Base-by-base conservation (phyloP, 2,888 invertebrate species). In the Aporophyla lueneburgensis region DNA sequence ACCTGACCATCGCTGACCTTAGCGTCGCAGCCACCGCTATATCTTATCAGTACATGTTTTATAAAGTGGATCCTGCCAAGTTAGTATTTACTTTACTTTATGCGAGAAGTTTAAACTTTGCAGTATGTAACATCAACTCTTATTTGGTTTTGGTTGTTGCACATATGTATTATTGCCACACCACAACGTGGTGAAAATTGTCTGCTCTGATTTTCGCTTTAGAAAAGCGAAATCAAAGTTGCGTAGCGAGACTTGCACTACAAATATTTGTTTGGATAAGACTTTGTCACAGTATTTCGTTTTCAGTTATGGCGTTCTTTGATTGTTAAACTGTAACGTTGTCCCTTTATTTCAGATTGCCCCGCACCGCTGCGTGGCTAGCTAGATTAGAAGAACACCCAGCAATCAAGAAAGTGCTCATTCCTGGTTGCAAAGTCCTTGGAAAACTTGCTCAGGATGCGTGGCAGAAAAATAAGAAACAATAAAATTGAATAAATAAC, bases 1-100 rank as follows among this genome's bases (percentile, higher is more conserved):
- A 87, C n/a, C 82, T 93, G 9, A 93, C 93, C 5, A 69, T 93
- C 1, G 93, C 93, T 1, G 93, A 93, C 76, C 71, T 93, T 33
- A 85, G 89, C 7, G 67, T 91, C 0, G 92, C 90, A 0, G 78
- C 91, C 12, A 91, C 93, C 0, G 79, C 91, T 0, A 77, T 83
- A 0, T 84, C 90, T 0, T 68, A 91, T 74, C 87, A 90, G 53
- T 74, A 70, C 9, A 46, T 46, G 43, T 84, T 92, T 14, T 86
- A 86, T 16, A 83, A 88, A 53, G 16, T 93, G 21, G 89, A 93
- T 69, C 33, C 78, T n/a, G 75, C 76, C 0, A 92, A 83, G 93
- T 93, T 71, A 27, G 71, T 76, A 46, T 67, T 66, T n/a, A 19
- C 46, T 24, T 19, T 19, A 27, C 12, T 65, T 14, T 7, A 27